Evolutionary conservation across 2,113 vertebrate species (phyloP), one percentile per base, ranked within the genome.

Genomic region (Charina bottae): DNA sequence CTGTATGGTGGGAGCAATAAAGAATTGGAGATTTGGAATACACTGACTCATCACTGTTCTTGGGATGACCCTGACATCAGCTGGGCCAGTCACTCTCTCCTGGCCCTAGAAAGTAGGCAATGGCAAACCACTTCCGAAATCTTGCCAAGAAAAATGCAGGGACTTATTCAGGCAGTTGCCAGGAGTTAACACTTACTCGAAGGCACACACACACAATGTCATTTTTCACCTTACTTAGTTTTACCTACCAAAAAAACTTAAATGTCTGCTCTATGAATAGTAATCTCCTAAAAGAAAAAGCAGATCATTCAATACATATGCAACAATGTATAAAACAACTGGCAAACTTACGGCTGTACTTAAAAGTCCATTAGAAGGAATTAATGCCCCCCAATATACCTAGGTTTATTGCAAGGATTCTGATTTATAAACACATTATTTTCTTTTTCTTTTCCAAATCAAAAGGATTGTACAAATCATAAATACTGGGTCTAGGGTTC

Each of bases 201-300:
- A 49, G 49, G 49, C 49, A 13, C 24, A 1, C 62, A 68, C 12
- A 15, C 28, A 68, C 0, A 92, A 89, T 5, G 72, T 85, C 8
- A 49, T 0, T 12, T 83, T 92, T 94, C 46, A 94, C 56, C 1
- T 85, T 60, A 89, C 92, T 92, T 96, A 95, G 53, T 91, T 85
- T 93, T 91, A 91, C 28, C 7, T 85, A 89, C 94, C 60, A 42
- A 42, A 83, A 83, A 83, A 37, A 83, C 11, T 2, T 54, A 55
- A 19, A 68, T 55, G 23, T 24, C 10, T 53, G 21, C 6, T 58
- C 4, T 26, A 83, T 12, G 23, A 90, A 33, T 23, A 42, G 9
- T 42, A 42, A 89, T 12, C 23, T 28, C 6, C 19, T 84, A 83
- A 59, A 83, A 83, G 49, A 89, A n/a, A 72, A 19, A 8, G 6